Conservation (phyloP, 2,797 vertebrate genomes). For the Hydrophis major region DNA sequence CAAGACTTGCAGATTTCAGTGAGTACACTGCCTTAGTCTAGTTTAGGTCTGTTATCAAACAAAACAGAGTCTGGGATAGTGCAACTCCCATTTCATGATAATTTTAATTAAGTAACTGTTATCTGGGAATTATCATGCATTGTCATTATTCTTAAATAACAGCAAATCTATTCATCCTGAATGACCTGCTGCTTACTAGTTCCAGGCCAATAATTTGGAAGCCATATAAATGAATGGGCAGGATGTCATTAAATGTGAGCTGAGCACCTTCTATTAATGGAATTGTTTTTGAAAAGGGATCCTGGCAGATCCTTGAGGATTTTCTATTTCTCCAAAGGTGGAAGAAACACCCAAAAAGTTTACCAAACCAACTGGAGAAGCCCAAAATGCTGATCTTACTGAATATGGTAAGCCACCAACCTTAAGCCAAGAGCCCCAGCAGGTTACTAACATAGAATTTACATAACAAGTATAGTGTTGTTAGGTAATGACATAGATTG, state of each 20-base stretch:
- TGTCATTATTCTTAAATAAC: slow-evolving; percentile 46
- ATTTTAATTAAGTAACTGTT: slow-evolving; percentile 68
- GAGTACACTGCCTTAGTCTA: slow-evolving; percentile 40
- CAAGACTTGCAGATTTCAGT: slow-evolving; percentile 61
- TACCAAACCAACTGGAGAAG: not conserved
- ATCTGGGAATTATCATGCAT: slow-evolving; percentile 62
- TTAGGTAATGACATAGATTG: not conserved
- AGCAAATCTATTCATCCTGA: slow-evolving; percentile 50
- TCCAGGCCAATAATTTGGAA: slow-evolving; percentile 55
- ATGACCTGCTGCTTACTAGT: slow-evolving; percentile 35
- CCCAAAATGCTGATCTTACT: not conserved
- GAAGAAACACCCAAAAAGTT: not conserved
- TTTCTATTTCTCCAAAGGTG: not conserved
- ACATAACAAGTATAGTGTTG: not conserved
- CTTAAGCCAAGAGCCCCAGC: not conserved
- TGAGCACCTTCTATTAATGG: not conserved
- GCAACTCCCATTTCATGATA: slow-evolving; percentile 55
- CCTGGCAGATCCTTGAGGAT: not conserved
- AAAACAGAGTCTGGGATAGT: slow-evolving; percentile 58
- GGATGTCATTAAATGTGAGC: not conserved
- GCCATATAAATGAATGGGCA: slow-evolving; percentile 39
- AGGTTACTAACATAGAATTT: not conserved
- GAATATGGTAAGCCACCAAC: not conserved
- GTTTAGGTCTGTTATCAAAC: slow-evolving; percentile 59
- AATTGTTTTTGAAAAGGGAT: not conserved